A percentile compares a stretch with the other conserved stretches of the same genome.
phyloP scores from a whole-genome alignment of 2,888 invertebrate genomes.

The Amaurobius ferox region DNA sequence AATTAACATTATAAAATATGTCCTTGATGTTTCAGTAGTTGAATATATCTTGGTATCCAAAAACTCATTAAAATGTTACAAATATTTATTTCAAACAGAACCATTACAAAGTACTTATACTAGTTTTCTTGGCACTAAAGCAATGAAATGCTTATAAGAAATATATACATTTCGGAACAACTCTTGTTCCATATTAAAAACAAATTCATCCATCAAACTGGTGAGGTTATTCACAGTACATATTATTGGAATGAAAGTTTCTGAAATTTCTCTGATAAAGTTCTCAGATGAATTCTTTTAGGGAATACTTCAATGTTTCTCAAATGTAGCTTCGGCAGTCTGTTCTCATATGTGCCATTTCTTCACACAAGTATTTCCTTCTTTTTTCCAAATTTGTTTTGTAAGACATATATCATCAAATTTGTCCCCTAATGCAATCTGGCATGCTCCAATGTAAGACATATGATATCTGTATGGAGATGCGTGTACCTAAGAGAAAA shows the following conservation, averaged over 20 bases:
- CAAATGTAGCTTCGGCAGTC: background rate
- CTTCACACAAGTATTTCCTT: slow-evolving; percentile 73
- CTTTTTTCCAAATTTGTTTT: slow-evolving; percentile 75
- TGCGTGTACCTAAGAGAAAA: slow-evolving; percentile 79
- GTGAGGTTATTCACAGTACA: background rate
- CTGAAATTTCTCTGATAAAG: too few relatives aligned
- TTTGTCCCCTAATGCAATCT: slow-evolving; percentile 78
- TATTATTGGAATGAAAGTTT: too few relatives aligned
- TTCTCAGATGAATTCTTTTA: too few relatives aligned
- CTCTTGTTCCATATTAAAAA: slow-evolving; percentile 38
- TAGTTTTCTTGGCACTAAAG: slow-evolving; percentile 55
- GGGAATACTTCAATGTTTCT: too few relatives aligned
- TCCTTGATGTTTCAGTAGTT: too few relatives aligned
- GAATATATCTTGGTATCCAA: too few relatives aligned
- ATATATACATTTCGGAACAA: slow-evolving; percentile 46
- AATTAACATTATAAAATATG: too few relatives aligned
- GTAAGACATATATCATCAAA: slow-evolving; percentile 77
- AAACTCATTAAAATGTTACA: slow-evolving; percentile 34
- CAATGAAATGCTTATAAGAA: slow-evolving; percentile 50
- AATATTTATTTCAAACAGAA: slow-evolving; percentile 39
- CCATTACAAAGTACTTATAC: slow-evolving; percentile 34
- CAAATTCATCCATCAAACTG: background rate
- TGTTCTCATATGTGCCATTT: slow-evolving; percentile 74
- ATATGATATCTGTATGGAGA: slow-evolving; percentile 81
- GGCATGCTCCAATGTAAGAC: slow-evolving; percentile 81